Percentiles rank a stretch among this genome's conserved stretches.
phyloP scores from a whole-genome alignment of 2,797 vertebrate species.

The Xyrichtys novacula region DNA sequence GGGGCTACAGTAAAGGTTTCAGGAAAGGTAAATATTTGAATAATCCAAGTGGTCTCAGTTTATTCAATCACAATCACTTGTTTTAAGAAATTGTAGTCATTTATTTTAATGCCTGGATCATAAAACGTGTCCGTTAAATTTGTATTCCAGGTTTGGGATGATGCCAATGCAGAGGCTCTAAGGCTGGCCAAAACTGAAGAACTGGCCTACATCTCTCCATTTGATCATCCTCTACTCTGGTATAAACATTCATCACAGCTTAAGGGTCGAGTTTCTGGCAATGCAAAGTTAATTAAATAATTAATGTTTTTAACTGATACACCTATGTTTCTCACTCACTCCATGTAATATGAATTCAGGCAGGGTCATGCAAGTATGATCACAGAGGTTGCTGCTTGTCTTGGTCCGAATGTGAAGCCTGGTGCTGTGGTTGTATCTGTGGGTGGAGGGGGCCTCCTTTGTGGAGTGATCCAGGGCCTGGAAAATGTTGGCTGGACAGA shows the following conservation, averaged over 20 bases:
- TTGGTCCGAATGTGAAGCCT: constrained; percentile 74
- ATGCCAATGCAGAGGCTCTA: constrained; percentile 84
- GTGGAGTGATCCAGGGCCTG: constrained; percentile 84
- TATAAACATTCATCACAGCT: constrained; percentile 44
- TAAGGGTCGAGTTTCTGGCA: neutral
- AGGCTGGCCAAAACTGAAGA: constrained; percentile 75
- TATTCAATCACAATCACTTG: no score
- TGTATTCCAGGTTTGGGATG: constrained; percentile 85
- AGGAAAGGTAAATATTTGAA: constrained; percentile 84
- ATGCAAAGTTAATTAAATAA: neutral
- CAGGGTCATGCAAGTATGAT: constrained; percentile 84
- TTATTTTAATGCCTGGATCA: no score
- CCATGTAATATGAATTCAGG: constrained; percentile 61
- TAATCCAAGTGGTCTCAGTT: no score
- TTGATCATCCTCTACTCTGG: constrained; percentile 87
- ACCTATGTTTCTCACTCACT: neutral
- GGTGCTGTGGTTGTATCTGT: constrained; percentile 85
- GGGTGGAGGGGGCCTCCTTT: constrained; percentile 87
- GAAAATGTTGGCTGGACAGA: constrained; percentile 82
- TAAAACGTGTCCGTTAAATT: no score
- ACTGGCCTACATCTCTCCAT: constrained; percentile 81
- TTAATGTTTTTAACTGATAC: neutral
- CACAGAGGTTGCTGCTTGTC: constrained; percentile 73
- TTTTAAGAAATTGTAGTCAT: no score
- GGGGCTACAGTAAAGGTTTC: constrained; percentile 79